Percentiles rank a stretch among this genome's conserved stretches.
These are phyloP conservation scores for Mormyrops boulengeri DNA, from an alignment of 2,797 vertebrate genomes.

Conservation along the genomic window DNA sequence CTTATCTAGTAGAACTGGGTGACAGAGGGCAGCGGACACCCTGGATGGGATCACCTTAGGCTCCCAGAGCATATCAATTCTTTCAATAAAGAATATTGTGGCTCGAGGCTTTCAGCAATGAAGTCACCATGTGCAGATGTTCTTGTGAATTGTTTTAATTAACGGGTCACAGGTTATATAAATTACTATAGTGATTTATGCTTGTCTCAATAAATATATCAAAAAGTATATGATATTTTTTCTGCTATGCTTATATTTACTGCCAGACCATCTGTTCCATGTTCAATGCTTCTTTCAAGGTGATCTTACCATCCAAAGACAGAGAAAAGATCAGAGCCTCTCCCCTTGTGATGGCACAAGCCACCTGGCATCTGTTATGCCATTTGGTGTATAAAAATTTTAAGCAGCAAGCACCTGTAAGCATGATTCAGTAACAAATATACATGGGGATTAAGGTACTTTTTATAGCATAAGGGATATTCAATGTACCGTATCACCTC, in stretches of 20 bases:
- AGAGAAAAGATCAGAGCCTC: not conserved
- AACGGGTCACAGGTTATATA: not conserved
- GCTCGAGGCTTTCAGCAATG: not conserved
- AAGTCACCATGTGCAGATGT: not conserved
- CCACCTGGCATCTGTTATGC: not conserved
- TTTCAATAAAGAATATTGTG: not conserved
- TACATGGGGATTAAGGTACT: not conserved
- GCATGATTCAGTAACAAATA: not conserved
- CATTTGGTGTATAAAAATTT: not conserved
- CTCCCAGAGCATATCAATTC: not conserved
- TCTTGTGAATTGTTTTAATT: not conserved
- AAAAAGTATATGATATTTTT: not conserved
- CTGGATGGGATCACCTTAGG: not conserved
- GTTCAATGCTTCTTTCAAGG: not conserved
- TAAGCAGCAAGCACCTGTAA: not conserved
- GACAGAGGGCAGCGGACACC: not conserved
- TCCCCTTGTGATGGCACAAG: not conserved
- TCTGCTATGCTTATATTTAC: not conserved
- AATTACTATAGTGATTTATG: not conserved
- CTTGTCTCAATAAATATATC: not conserved
- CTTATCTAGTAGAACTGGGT: not conserved
- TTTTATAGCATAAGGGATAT: not conserved
- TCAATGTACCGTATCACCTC: not conserved
- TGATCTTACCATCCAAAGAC: not conserved
- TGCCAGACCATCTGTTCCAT: not conserved